These are phyloP conservation scores for Chunga burmeisteri DNA, from an alignment of 2,113 vertebrate genomes.

Conservation along the genomic window DNA sequence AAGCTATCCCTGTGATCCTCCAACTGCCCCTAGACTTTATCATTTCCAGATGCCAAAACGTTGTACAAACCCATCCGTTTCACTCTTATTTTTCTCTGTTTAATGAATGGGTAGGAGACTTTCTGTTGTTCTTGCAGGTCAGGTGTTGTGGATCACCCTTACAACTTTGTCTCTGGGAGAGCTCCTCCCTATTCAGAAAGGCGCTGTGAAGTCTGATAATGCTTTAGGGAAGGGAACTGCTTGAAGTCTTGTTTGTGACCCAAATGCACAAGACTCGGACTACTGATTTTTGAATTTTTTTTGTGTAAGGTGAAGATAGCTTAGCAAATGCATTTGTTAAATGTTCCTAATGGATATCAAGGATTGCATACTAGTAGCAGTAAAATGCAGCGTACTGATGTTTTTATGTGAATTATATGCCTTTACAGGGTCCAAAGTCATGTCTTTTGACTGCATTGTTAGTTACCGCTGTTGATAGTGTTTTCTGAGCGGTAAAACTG, in stretches of 20 bases:
- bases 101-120: not conserved
- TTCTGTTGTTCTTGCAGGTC: not conserved
- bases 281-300: not conserved
- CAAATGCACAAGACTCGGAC: not conserved
- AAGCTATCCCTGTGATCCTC: not conserved
- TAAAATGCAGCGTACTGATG: fast-evolving
- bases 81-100: not conserved
- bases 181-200: not conserved
- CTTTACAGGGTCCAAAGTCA: no score
- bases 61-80: not conserved
- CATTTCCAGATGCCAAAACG: not conserved
- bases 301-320: not conserved
- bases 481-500: not conserved
- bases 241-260: not conserved
- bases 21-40: not conserved
- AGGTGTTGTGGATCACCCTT: not conserved
- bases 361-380: not conserved
- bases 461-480: not conserved
- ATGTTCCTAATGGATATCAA: not conserved
- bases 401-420: not conserved
- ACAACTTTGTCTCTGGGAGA: not conserved
- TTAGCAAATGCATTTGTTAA: not conserved
- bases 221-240: not conserved
- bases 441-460: no score
- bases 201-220: not conserved